Percentiles rank a stretch among this genome's conserved stretches.
phyloP scores from a whole-genome alignment of 1,140 invertebrate genomes.

The Formica selysi region DNA sequence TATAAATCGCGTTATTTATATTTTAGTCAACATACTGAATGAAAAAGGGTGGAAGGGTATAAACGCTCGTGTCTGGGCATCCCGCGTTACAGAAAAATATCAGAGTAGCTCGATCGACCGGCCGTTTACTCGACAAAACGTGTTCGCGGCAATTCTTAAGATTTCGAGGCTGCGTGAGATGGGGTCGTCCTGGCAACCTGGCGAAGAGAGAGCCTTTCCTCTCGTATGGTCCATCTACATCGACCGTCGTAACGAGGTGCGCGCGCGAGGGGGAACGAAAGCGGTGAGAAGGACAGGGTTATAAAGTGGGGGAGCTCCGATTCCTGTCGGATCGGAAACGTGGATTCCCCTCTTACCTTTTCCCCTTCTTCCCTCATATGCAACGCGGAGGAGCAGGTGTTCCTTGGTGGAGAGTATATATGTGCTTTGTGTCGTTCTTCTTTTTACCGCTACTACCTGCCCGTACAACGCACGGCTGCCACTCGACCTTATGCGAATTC shows the following conservation, averaged over 20 bases:
- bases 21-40: neutral
- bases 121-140: constrained; percentile 34
- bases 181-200: constrained; percentile 69
- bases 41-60: neutral
- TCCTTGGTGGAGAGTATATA: constrained; percentile 29
- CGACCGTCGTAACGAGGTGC: constrained; percentile 70
- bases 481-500: constrained; percentile 58
- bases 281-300: neutral
- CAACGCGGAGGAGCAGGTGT: constrained; percentile 58
- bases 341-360: neutral
- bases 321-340: constrained; percentile 24
- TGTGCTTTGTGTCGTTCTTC: constrained; percentile 52
- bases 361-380: neutral
- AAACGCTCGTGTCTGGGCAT: constrained; percentile 2
- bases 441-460: constrained; percentile 55
- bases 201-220: constrained; percentile 29
- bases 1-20: neutral
- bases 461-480: constrained; percentile 17
- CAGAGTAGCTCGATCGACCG: constrained; percentile 70
- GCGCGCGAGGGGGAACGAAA: constrained; percentile 1
- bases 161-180: constrained; percentile 60
- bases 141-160: constrained; percentile 55
- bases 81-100: constrained; percentile 23
- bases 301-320: neutral
- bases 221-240: constrained; percentile 50